Percentiles rank a stretch among this genome's conserved stretches.
These are phyloP conservation scores for Gobius niger DNA, from an alignment of 2,113 vertebrate genomes.

Conservation along the genomic window DNA sequence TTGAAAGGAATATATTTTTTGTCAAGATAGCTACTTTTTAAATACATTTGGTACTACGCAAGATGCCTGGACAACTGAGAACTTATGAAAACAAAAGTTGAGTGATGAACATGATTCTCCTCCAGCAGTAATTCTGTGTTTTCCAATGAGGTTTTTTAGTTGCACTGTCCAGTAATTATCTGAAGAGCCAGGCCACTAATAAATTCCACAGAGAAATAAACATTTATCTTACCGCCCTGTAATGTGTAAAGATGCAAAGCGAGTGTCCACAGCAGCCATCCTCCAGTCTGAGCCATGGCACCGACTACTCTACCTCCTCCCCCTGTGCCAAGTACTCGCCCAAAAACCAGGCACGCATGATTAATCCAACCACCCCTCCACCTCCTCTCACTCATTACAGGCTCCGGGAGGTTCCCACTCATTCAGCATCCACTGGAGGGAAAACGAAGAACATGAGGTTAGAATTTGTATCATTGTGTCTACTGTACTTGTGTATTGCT, in stretches of 20 bases:
- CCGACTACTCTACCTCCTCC: conserved; percentile 14
- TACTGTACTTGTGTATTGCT: too few species aligned
- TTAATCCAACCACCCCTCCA: conserved; percentile 56
- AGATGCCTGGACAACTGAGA: too few species aligned
- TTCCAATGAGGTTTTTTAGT: background rate
- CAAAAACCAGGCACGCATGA: conserved; percentile 67
- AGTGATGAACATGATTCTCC: too few species aligned
- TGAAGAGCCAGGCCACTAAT: background rate
- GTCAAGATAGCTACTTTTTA: too few species aligned
- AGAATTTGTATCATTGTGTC: too few species aligned
- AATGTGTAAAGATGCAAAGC: conserved; percentile 51
- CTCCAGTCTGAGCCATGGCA: conserved; percentile 61
- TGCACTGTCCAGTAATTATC: background rate
- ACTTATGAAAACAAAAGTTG: too few species aligned
- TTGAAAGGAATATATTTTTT: too few species aligned
- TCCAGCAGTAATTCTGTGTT: too few species aligned
- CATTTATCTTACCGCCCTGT: conserved; percentile 60
- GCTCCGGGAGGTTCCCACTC: background rate
- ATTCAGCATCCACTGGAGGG: background rate
- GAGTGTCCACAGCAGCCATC: conserved; percentile 58
- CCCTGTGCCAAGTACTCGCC: conserved; percentile 19
- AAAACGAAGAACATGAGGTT: background rate
- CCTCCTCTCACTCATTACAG: conserved; percentile 2
- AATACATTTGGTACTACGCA: too few species aligned
- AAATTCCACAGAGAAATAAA: background rate